A percentile compares a stretch with the other conserved stretches of the same genome.
Conservation (phyloP, 2,797 vertebrate species). For the Sebastes glaucus region DNA sequence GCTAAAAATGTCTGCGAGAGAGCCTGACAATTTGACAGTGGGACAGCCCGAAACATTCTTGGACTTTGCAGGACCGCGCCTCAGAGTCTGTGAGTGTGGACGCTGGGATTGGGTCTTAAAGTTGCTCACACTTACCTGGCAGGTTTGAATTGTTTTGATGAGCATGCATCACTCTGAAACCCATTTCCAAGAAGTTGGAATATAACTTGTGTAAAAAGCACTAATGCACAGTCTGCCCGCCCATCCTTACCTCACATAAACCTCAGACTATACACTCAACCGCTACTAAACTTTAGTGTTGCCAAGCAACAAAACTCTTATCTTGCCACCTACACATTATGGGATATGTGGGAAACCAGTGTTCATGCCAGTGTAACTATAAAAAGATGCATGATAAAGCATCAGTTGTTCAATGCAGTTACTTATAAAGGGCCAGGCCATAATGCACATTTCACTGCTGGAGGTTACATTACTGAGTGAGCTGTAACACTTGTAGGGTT, state of each 20-base stretch:
- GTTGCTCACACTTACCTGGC: background rate
- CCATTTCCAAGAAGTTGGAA: background rate
- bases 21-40: no score
- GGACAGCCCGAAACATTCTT: no score
- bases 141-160: background rate
- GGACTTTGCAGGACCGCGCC: no score
- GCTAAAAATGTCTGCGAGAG: no score
- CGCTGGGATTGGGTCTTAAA: rapidly evolving
- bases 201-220: conserved; percentile 17
- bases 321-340: conserved; percentile 76
- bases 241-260: conserved; percentile 53
- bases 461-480: background rate
- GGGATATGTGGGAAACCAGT: conserved; percentile 62
- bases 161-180: background rate
- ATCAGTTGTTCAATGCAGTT: conserved; percentile 16
- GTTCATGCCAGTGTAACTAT: conserved; percentile 31
- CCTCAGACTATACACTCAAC: conserved; percentile 34
- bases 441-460: background rate
- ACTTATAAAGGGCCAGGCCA: background rate
- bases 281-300: conserved; percentile 66
- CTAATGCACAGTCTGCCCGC: background rate
- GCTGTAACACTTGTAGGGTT: background rate
- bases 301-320: conserved; percentile 74
- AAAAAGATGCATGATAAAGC: conserved; percentile 41
- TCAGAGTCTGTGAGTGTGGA: no score